Evolutionary conservation across 2,113 vertebrate genomes (phyloP).

Genomic region (Megaceryle torquata): DNA sequence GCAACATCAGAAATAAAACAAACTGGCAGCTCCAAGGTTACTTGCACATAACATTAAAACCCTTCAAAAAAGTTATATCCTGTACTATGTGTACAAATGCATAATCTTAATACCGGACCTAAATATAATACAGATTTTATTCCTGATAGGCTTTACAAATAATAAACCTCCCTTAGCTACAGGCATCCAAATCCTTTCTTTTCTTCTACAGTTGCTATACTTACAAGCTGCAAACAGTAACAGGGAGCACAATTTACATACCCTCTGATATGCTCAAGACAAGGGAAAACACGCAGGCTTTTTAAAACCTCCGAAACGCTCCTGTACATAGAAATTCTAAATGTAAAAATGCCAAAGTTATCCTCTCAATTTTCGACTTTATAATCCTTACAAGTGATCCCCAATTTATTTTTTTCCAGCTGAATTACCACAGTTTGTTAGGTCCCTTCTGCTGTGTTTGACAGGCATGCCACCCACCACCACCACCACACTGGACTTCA

Average conservation of each 20-base stretch:
- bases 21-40: constrained; percentile 42
- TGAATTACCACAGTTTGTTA: not conserved
- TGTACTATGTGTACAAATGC: not conserved
- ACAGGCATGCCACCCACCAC: not conserved
- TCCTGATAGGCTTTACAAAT: not conserved
- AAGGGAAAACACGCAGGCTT: not conserved
- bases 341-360: not conserved
- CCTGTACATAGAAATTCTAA: not conserved
- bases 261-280: not conserved
- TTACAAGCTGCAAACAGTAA: not conserved
- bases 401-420: not conserved
- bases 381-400: not conserved
- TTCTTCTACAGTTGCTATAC: not conserved
- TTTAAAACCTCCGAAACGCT: not conserved
- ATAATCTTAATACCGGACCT: not conserved
- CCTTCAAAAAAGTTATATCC: not conserved
- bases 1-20: constrained; percentile 57
- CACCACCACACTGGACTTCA: not conserved
- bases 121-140: not conserved
- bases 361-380: not conserved
- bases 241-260: not conserved
- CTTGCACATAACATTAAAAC: not conserved
- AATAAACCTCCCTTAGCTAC: not conserved
- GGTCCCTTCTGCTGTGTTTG: not conserved
- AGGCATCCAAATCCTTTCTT: not conserved